Percentiles rank a stretch among this genome's conserved stretches.
Conservation (phyloP, 2,113 vertebrate genomes). For the Paramisgurnus dabryanus region DNA sequence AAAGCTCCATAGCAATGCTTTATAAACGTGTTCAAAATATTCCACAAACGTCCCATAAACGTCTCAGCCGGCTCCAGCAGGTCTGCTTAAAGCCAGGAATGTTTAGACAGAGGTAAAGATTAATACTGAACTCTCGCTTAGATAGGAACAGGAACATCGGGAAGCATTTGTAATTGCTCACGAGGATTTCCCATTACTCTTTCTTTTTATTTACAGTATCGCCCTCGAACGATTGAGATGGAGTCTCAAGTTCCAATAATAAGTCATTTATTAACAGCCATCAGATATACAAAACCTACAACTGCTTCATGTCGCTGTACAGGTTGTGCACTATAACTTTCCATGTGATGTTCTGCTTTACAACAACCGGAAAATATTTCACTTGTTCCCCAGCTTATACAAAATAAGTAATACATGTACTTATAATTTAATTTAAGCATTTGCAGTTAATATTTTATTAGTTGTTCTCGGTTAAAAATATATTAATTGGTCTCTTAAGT, state of each 20-base stretch:
- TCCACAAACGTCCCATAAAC: constrained; percentile 57
- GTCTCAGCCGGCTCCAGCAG: constrained; percentile 58
- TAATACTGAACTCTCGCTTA: constrained; percentile 57
- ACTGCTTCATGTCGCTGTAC: background rate
- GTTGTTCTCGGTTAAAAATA: too few species aligned
- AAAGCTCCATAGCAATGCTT: constrained; percentile 29
- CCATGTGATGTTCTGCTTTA: background rate
- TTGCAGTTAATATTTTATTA: too few species aligned
- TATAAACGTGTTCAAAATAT: constrained; percentile 46
- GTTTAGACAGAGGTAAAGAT: constrained; percentile 72
- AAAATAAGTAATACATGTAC: background rate
- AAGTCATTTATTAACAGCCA: background rate
- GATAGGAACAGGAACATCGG: constrained; percentile 28
- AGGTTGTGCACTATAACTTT: background rate
- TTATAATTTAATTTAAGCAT: too few species aligned
- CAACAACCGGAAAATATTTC: background rate
- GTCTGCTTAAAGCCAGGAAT: constrained; percentile 63
- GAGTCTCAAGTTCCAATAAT: constrained; percentile 23
- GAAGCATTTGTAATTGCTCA: background rate
- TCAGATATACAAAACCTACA: background rate
- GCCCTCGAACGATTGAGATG: background rate
- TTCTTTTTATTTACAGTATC: constrained; percentile 15
- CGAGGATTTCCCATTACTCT: constrained; percentile 28
- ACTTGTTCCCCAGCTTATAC: background rate
- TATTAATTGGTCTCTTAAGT: too few species aligned